Evolutionary conservation across 2,113 vertebrate genomes (phyloP), one percentile per base, ranked within the genome.

Genomic region (Oophaga pumilio): DNA sequence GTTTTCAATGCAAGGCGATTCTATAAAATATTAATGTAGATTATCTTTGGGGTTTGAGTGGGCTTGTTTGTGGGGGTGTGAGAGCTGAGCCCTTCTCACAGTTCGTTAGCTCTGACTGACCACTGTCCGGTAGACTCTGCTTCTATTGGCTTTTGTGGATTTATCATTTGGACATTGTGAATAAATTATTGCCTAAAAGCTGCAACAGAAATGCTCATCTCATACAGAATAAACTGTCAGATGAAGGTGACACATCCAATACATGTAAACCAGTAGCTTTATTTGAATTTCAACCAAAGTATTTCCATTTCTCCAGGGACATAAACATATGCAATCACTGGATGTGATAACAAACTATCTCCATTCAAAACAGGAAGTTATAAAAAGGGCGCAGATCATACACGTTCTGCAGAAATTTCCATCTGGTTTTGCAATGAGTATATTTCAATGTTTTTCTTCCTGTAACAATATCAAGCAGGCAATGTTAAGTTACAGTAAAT

Each of bases 201-300:
- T 11, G 1, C 7, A 0, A n/a, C 62, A 64, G 22, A 64, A n/a
- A n/a, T 1, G 5, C 5, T 59, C 14, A 59, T 2, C 26, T 71
- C 68, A 71, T 71, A 8, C 68, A 71, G 26, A 69, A 69, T 28
- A 26, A 69, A 69, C 4, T 56, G 9, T 64, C n/a, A 26, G n/a
- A 26, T 26, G 53, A 53, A 53, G 12, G 20, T 78, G 53, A 78
- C 52, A 26, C 12, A 53, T 17, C 57, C 52, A 53, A 22, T 56
- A 13, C 52, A 78, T 78, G 76, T 57, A 56, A 56, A 24, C 77
- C 26, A 60, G 76, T 8, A 79, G 77, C 26, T 57, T 79, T 18
- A 28, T 80, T 80, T 60, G 56, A 80, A 28, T 78, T 57, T 17
- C n/a, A 53, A 22, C 53, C 22, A 24, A 33, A 53, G 26, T 17